These are phyloP conservation scores for Euspilapteryx auroguttella DNA, from an alignment of 2,888 invertebrate species.

Conservation along the genomic window DNA sequence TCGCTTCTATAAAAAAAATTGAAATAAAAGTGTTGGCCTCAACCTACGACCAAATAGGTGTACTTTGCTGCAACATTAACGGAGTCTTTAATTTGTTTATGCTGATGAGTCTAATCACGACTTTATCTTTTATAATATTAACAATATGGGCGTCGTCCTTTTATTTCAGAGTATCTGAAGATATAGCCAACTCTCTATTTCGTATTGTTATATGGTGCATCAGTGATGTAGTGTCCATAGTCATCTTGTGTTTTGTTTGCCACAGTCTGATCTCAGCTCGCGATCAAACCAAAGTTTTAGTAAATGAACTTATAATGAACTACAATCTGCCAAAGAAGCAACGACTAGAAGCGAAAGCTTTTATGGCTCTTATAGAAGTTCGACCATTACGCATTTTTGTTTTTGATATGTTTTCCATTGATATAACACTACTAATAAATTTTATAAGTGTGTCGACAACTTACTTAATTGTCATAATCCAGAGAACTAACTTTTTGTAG, in stretches of 20 bases:
- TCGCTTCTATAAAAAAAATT: background rate
- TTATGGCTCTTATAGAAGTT: background rate
- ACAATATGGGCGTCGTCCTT: background rate
- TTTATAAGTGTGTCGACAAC: background rate
- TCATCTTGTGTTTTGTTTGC: background rate
- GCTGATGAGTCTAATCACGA: background rate
- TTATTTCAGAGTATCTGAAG: background rate
- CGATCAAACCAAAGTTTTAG: background rate
- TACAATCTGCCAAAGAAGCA: background rate
- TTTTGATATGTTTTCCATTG: background rate
- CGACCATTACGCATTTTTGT: background rate
- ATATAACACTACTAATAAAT: background rate
- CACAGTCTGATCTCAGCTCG: background rate
- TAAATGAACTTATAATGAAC: background rate
- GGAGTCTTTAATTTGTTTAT: background rate
- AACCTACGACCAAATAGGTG: background rate
- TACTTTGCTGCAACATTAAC: background rate
- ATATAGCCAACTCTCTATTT: background rate
- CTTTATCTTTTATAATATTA: background rate
- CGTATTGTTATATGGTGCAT: background rate
- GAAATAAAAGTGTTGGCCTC: background rate
- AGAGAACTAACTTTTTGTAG: background rate
- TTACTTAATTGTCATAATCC: background rate
- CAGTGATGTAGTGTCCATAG: background rate
- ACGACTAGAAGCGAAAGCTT: background rate